phyloP scores from a whole-genome alignment of 1,140 invertebrate species.

The Lordiphosa clarofinis region DNA sequence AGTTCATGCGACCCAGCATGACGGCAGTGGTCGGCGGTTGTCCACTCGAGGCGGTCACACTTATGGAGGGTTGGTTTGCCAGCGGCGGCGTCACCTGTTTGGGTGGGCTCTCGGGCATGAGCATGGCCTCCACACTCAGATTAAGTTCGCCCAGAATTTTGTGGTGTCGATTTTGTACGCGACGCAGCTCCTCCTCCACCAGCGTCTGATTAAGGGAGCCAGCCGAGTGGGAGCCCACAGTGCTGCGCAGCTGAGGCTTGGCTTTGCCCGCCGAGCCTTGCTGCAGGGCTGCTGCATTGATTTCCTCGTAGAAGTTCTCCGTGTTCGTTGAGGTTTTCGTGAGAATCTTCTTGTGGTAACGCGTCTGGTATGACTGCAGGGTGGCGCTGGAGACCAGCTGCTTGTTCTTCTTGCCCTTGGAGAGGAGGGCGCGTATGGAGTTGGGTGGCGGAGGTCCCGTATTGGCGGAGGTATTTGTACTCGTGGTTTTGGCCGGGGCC shows the following conservation, averaged over 20 bases:
- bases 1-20: constrained; percentile 46
- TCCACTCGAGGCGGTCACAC: constrained; percentile 73
- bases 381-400: constrained; percentile 58
- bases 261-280: constrained; percentile 48
- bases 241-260: constrained; percentile 28
- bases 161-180: constrained; percentile 88
- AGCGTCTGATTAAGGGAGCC: constrained; percentile 83
- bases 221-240: constrained; percentile 60
- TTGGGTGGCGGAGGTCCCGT: constrained; percentile 74
- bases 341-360: constrained; percentile 64
- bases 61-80: constrained; percentile 78
- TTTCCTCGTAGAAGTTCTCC: constrained; percentile 94
- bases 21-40: constrained; percentile 41
- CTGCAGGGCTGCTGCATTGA: constrained; percentile 81
- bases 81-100: constrained; percentile 42
- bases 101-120: constrained; percentile 85
- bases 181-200: constrained; percentile 89
- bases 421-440: constrained; percentile 75
- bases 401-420: constrained; percentile 75
- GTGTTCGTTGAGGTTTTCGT: constrained; percentile 83
- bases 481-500: not conserved
- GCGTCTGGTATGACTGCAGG: constrained; percentile 64
- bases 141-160: constrained; percentile 91
- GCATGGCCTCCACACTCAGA: constrained; percentile 92
- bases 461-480: constrained; percentile 45